Percentiles rank a stretch among this genome's conserved stretches.
These are phyloP conservation scores for Epinephelus moara DNA, from an alignment of 2,113 vertebrate species.

Conservation along the genomic window DNA sequence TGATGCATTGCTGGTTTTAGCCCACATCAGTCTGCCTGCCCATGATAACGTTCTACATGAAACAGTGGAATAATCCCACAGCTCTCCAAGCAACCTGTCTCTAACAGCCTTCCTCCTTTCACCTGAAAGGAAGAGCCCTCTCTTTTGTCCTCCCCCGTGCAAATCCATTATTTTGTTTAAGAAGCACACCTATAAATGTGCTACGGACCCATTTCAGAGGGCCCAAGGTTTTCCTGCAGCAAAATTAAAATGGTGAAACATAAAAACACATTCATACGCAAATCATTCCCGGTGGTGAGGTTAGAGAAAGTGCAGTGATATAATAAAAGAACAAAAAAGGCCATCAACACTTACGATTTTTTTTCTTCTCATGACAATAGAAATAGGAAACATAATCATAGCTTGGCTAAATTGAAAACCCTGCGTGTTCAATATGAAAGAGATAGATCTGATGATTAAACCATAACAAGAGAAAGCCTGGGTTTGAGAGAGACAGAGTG, in stretches of 20 bases:
- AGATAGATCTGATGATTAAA: constrained; percentile 61
- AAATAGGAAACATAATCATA: constrained; percentile 64
- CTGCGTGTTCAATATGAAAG: constrained; percentile 51
- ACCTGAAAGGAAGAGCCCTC: constrained; percentile 36
- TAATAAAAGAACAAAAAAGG: constrained; percentile 59
- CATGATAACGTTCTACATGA: constrained; percentile 71
- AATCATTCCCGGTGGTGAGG: constrained; percentile 52
- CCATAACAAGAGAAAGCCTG: constrained; percentile 44
- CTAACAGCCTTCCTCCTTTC: constrained; percentile 32
- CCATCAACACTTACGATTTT: constrained; percentile 42
- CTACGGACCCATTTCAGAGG: constrained; percentile 33
- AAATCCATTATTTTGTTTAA: constrained; percentile 60
- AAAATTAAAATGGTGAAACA: constrained; percentile 42
- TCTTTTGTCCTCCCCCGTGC: constrained; percentile 35
- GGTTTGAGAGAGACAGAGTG: constrained; percentile 9
- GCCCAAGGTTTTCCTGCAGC: constrained; percentile 36
- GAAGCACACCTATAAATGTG: constrained; percentile 33
- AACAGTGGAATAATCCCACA: constrained; percentile 64
- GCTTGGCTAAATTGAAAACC: constrained; percentile 60
- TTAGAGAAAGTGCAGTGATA: constrained; percentile 44
- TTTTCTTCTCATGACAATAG: constrained; percentile 41
- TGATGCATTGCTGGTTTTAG: constrained; percentile 71
- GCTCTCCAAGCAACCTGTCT: constrained; percentile 53
- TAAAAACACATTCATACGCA: constrained; percentile 56
- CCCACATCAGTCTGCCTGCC: constrained; percentile 65